These are phyloP conservation scores for Aphodius sticticus DNA, from an alignment of 2,888 invertebrate genomes.

Conservation along the genomic window DNA sequence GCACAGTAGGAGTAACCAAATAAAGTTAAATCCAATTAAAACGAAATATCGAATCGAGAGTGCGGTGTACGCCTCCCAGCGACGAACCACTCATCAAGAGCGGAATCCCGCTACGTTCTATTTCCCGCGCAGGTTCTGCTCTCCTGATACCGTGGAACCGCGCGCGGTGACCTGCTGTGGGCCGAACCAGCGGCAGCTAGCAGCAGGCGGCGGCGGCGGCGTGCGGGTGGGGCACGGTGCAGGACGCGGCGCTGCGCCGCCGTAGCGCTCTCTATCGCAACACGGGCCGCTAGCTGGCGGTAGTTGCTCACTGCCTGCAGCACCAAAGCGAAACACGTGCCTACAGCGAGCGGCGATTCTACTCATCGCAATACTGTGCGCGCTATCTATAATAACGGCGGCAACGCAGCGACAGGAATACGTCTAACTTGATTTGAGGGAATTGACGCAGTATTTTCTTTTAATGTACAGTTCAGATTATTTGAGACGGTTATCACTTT, in stretches of 20 bases:
- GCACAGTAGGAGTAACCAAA: not conserved
- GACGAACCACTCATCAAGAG: not conserved
- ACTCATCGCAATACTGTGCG: no score
- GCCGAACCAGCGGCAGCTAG: not conserved
- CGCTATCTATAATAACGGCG: no score
- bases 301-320: not conserved
- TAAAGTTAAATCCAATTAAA: not conserved
- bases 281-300: constrained; percentile 8
- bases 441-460: not conserved
- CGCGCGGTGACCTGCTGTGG: not conserved
- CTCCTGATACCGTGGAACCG: not conserved
- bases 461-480: not conserved
- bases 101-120: not conserved
- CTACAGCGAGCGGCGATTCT: not conserved
- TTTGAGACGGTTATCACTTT: no score
- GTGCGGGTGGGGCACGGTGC: not conserved
- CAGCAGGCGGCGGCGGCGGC: not conserved
- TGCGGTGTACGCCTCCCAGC: not conserved
- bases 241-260: not conserved
- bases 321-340: not conserved
- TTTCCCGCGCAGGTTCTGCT: not conserved
- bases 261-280: constrained; percentile 18
- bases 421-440: constrained; percentile 30
- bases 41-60: not conserved
- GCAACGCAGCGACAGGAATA: not conserved